phyloP scores from a whole-genome alignment of 2,797 vertebrate genomes.

The Enteromius radiatus region DNA sequence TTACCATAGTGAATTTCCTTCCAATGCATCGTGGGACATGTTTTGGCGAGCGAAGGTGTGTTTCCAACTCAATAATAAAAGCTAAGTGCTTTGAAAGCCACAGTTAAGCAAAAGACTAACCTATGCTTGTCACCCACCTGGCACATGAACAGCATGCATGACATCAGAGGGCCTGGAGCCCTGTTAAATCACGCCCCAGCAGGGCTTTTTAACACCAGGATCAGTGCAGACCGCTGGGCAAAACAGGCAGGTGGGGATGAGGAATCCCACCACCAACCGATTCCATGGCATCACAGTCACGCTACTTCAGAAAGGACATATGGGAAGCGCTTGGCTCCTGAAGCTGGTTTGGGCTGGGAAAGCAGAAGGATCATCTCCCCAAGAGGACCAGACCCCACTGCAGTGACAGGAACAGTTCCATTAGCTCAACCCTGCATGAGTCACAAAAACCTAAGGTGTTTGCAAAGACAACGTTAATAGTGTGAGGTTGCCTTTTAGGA shows the following conservation, averaged over 20 bases:
- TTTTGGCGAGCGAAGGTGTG: conserved; percentile 1
- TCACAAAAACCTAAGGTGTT: conserved; percentile 58
- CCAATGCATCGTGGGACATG: conserved; percentile 21
- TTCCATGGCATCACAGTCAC: conserved; percentile 48
- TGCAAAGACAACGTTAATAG: conserved; percentile 36
- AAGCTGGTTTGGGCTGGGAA: conserved; percentile 35
- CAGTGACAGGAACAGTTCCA: conserved; percentile 56
- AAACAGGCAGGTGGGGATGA: conserved; percentile 52
- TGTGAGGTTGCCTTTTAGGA: conserved; percentile 26
- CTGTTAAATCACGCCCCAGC: conserved; percentile 45
- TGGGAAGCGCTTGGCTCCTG: conserved; percentile 38
- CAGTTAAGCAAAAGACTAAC: conserved; percentile 39
- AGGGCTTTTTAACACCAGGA: conserved; percentile 35
- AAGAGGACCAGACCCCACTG: conserved; percentile 47
- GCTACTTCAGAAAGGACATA: conserved; percentile 21
- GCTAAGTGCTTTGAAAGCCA: conserved; percentile 24
- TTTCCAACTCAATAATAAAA: conserved; percentile 43
- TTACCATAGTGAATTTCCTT: conserved; percentile 38
- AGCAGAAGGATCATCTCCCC: conserved; percentile 44
- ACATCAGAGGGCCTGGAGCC: conserved; percentile 52
- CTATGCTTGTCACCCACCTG: conserved; percentile 42
- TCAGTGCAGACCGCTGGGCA: conserved; percentile 38
- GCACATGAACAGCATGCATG: conserved; percentile 48
- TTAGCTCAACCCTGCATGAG: conserved; percentile 63
- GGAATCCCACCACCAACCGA: conserved; percentile 50